Base-by-base conservation (phyloP, 2,888 invertebrate species). In the Drosophila anceps region DNA sequence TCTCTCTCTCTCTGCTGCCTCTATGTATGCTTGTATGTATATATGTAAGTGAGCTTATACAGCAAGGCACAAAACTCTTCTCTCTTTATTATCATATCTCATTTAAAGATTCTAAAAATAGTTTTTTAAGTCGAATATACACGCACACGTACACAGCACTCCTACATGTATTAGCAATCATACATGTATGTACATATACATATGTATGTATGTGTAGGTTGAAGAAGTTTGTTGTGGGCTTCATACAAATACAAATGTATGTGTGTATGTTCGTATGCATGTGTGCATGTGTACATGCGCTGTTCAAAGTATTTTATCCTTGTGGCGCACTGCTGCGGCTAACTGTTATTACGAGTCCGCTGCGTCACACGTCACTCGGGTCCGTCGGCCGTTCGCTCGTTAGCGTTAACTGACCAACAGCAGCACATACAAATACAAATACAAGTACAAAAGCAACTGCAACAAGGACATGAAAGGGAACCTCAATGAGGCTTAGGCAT, bases 371-470 rank as follows among this genome's bases (percentile, higher is more conserved):
- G 68, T 66, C 78, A 76, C 43, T 67, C 59, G 57, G 63, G 12
- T 31, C 29, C 18, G 48, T 60, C 20, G 8, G 50, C 33, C 68
- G 59, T 55, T 50, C 62, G 77, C 84, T 82, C 82, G 82, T 82
- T 82, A 82, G 86, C 78, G 67, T 79, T 79, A 71, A 69, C 85
- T 79, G 81, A 70, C 76, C 72, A 69, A 72, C 73, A 55, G 18
- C 58, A 66, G 29, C 62, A 72, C 31, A 50, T 33, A 53, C 51
- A 53, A 53, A 20, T 24, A 51, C 51, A 53, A 35, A 33, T 35
- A 51, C 69, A 63, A 64, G 57, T 37, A 50, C 70, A 63, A 62
- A 59, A 59, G 27, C 57, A 75, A 53, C 37, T 66, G 27, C 62
- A 69, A 66, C 75, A 82, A 68, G 63, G 58, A 62, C 69, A 67